Evolutionary conservation across 2,888 invertebrate species (phyloP), one percentile per base, ranked within the genome.

Genomic region (Hymenopus coronatus): DNA sequence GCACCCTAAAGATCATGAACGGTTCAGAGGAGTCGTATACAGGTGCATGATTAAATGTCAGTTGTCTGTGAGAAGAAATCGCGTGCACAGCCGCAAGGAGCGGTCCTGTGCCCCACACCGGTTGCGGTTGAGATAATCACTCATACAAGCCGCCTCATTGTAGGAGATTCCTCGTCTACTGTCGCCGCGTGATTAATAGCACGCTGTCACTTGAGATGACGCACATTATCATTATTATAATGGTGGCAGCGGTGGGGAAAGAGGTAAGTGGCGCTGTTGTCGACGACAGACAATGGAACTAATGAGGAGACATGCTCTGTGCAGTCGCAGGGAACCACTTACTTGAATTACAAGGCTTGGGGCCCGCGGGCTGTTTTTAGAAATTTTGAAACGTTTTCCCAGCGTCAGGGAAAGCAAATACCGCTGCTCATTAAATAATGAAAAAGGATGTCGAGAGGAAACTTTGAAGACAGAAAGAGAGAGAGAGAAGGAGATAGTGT

Each of bases 211-310:
- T 85, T 40, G 85, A 88, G 88, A 82, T 85, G 88, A 85, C 85
- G 83, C 27, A 81, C 88, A 85, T 88, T 88, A 85, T 88, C 84
- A 81, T 88, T 85, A 88, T 88, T 88, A 85, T 84, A 85, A 87
- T 87, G 89, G 88, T 70, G 88, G 84, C 70, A 30, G 87, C 30
- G 54, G 81, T n/a, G 54, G 88, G 88, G 83, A 84, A 46, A 70
- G 88, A 83, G 86, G 86, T 84, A 88, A 88, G 88, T 88, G 84
- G 88, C 84, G 82, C 84, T 88, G 88, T 88, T 88, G 88, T 85
- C 33, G 88, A 88, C 88, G 85, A 81, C 84, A 28, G 70, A 89
- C 89, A 89, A 89, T 89, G 86, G 82, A 88, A 84, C 89, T 89
- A 89, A 89, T 89, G 88, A 89, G 89, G 89, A 85, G 83, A 83